These are phyloP conservation scores for Drosophila paracracens DNA, from an alignment of 2,888 invertebrate species.

Conservation along the genomic window DNA sequence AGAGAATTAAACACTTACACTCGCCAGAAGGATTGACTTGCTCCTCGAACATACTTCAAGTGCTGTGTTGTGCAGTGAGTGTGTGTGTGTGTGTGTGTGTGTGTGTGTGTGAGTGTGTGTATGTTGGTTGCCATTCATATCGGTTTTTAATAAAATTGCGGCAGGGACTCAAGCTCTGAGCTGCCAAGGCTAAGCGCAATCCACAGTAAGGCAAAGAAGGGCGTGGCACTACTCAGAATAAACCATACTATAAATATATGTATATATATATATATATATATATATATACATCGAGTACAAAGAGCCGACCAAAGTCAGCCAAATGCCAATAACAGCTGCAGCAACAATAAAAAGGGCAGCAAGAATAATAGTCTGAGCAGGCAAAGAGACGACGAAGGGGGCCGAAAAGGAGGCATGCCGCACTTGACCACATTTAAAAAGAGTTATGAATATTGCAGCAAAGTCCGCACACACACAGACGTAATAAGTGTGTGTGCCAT, in stretches of 20 bases:
- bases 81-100: background rate
- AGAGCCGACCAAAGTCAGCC: constrained; percentile 26
- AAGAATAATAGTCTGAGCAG: constrained; percentile 14
- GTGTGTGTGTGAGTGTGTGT: background rate
- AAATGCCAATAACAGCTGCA: constrained; percentile 56
- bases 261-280: background rate
- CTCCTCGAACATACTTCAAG: constrained; percentile 16
- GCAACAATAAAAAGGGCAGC: constrained; percentile 13
- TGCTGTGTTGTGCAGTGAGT: constrained; percentile 27
- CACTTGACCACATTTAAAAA: constrained; percentile 81
- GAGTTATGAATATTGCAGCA: constrained; percentile 78
- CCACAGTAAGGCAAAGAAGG: constrained; percentile 46
- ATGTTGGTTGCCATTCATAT: constrained; percentile 58
- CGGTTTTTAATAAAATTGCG: constrained; percentile 72
- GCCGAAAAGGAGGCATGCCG: background rate
- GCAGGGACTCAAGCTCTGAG: constrained; percentile 45
- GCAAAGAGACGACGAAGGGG: background rate
- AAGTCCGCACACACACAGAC: constrained; percentile 35
- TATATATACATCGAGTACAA: background rate
- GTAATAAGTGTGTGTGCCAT: constrained; percentile 25
- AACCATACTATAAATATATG: background rate
- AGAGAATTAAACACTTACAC: constrained; percentile 37
- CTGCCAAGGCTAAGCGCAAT: constrained; percentile 51
- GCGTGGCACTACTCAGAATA: constrained; percentile 24
- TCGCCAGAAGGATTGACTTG: constrained; percentile 18